A percentile compares a stretch with the other conserved stretches of the same genome.
These are phyloP conservation scores for Cottoperca gobio DNA, from an alignment of 2,797 vertebrate species.

Conservation along the genomic window DNA sequence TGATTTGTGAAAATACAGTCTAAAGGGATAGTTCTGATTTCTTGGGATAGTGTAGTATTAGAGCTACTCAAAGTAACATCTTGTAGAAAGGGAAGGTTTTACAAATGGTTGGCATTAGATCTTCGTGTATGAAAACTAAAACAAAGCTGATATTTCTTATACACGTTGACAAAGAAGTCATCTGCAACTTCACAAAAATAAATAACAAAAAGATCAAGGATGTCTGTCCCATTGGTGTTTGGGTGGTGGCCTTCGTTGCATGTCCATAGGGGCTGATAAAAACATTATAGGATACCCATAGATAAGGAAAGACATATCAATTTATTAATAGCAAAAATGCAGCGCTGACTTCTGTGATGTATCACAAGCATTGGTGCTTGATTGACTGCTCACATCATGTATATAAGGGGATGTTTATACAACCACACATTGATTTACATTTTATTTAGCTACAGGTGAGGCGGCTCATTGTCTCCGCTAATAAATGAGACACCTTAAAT, in stretches of 20 bases:
- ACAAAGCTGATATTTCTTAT: no score
- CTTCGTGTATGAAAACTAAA: no score
- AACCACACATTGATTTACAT: background rate
- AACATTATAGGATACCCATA: background rate
- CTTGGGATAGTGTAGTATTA: background rate
- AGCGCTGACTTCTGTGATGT: background rate
- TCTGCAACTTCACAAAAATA: background rate
- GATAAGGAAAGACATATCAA: background rate
- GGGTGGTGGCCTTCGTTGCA: no score
- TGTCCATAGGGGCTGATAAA: background rate
- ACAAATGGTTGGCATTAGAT: background rate
- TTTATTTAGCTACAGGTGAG: background rate
- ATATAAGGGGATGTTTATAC: background rate
- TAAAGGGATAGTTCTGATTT: conserved; percentile 5
- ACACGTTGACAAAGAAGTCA: background rate
- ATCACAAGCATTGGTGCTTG: background rate
- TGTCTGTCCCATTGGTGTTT: no score
- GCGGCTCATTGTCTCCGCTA: background rate
- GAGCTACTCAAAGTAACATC: background rate
- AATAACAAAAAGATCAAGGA: background rate
- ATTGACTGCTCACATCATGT: background rate
- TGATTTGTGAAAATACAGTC: background rate
- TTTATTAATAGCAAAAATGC: background rate
- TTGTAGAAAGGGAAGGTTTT: background rate
- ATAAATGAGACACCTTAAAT: background rate